Conservation (phyloP, 2,888 invertebrate genomes). For the Colostygia pectinataria region DNA sequence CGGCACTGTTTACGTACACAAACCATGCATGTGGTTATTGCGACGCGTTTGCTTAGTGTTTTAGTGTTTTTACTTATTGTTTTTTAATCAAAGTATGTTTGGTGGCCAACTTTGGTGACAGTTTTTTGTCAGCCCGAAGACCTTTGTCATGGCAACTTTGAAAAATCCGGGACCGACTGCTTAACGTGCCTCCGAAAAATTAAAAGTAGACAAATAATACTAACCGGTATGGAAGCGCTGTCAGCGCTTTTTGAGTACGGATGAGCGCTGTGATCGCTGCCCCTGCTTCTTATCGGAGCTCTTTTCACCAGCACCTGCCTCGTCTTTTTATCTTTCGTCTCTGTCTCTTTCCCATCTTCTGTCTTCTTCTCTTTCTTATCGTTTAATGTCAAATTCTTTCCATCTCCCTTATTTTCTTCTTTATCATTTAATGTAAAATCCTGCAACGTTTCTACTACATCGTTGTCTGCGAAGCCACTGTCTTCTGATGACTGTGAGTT, state of each 20-base stretch:
- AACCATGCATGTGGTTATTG: too few relatives aligned
- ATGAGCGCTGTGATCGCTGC: constrained; percentile 18
- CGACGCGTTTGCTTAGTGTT: too few relatives aligned
- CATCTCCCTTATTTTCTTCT: constrained; percentile 5
- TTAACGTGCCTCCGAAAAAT: too few relatives aligned
- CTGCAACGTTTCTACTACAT: constrained; percentile 47
- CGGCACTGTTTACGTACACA: too few relatives aligned
- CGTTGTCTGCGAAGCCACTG: constrained; percentile 60
- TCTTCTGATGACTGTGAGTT: constrained; percentile 67
- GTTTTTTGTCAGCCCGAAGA: too few relatives aligned
- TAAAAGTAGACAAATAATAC: background rate
- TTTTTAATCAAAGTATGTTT: too few relatives aligned
- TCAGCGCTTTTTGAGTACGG: constrained; percentile 21
- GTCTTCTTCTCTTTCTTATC: constrained; percentile 21
- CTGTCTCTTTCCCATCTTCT: background rate
- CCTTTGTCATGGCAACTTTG: too few relatives aligned
- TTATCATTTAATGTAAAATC: constrained; percentile 41
- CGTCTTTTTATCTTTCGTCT: constrained; percentile 29
- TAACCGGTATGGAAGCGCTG: constrained; percentile 10
- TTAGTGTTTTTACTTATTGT: too few relatives aligned
- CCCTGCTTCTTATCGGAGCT: constrained; percentile 11
- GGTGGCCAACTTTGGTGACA: too few relatives aligned
- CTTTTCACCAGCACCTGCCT: constrained; percentile 17
- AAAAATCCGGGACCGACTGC: too few relatives aligned
- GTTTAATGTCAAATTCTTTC: constrained; percentile 45